These are phyloP conservation scores for Varanus komodoensis DNA, from an alignment of 2,113 vertebrate genomes.

Conservation along the genomic window DNA sequence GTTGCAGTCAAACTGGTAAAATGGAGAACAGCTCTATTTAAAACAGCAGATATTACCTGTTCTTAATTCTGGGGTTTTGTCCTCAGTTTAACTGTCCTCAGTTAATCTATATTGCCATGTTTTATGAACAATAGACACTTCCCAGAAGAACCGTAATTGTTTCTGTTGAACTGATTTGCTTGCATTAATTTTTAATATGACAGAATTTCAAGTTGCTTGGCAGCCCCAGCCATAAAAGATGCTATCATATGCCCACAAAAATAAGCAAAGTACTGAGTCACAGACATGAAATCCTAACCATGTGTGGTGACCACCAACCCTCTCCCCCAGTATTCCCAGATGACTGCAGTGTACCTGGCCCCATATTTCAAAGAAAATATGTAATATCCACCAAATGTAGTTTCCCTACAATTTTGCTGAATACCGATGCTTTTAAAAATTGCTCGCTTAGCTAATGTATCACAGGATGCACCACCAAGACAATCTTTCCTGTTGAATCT, in stretches of 20 bases:
- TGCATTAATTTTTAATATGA: slow-evolving; percentile 66
- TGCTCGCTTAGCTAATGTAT: slow-evolving; percentile 16
- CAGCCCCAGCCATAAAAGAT: slow-evolving; percentile 49
- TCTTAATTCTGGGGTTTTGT: slow-evolving; percentile 55
- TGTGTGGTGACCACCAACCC: slow-evolving; percentile 29
- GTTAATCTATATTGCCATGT: slow-evolving; percentile 54
- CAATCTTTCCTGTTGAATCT: background rate
- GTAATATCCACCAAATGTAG: background rate
- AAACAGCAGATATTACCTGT: slow-evolving; percentile 38
- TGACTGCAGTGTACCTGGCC: background rate
- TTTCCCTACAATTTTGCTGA: slow-evolving; percentile 40
- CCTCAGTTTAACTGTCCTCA: slow-evolving; percentile 37
- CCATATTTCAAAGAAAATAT: slow-evolving; percentile 28
- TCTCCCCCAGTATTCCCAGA: background rate
- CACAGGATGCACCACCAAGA: background rate
- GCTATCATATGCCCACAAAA: slow-evolving; percentile 41
- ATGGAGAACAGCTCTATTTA: slow-evolving; percentile 1
- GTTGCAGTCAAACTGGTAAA: slow-evolving; percentile 14
- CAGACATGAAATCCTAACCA: slow-evolving; percentile 17
- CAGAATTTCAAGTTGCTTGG: slow-evolving; percentile 56
- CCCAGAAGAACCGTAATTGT: slow-evolving; percentile 61
- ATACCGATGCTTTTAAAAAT: background rate
- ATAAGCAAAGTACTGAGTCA: background rate
- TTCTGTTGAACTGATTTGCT: slow-evolving; percentile 64
- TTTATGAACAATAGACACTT: slow-evolving; percentile 50